Conservation (phyloP, 2,797 vertebrate species). For the Limosa lapponica region DNA sequence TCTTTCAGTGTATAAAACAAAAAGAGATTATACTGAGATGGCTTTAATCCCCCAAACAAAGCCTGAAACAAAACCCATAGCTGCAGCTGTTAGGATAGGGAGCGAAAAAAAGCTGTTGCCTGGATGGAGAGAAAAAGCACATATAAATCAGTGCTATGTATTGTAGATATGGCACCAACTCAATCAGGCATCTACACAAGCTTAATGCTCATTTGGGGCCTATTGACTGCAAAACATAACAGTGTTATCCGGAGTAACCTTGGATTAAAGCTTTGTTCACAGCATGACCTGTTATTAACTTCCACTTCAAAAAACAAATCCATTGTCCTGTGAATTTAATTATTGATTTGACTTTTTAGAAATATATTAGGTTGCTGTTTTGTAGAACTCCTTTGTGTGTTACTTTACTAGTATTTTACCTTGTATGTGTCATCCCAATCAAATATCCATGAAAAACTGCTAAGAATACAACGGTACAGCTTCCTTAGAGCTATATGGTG, state of each 20-base stretch:
- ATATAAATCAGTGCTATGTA: not conserved
- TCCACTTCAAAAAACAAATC: not conserved
- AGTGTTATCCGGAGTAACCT: not conserved
- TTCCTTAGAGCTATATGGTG: not conserved
- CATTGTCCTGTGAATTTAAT: not conserved
- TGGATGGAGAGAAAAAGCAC: not conserved
- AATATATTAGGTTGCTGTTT: not conserved
- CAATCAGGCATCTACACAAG: not conserved
- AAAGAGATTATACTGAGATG: constrained; percentile 52
- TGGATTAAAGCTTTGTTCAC: constrained; percentile 30
- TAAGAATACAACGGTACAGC: not conserved
- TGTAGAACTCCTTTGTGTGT: not conserved
- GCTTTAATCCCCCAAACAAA: constrained; percentile 56
- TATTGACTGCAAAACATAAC: not conserved
- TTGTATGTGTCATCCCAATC: not conserved
- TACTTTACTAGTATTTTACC: not conserved
- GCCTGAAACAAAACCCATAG: constrained; percentile 17
- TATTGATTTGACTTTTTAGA: not conserved
- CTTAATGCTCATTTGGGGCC: not conserved
- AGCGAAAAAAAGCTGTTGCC: not conserved
- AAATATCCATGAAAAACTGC: not conserved
- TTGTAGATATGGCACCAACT: not conserved
- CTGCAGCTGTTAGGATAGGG: constrained; percentile 4
- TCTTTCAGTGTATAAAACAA: constrained; percentile 35
- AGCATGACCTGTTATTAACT: not conserved